Percentiles rank a stretch among this genome's conserved stretches.
Conservation (phyloP, 2,888 invertebrate genomes). For the Yponomeuta evonymella region DNA sequence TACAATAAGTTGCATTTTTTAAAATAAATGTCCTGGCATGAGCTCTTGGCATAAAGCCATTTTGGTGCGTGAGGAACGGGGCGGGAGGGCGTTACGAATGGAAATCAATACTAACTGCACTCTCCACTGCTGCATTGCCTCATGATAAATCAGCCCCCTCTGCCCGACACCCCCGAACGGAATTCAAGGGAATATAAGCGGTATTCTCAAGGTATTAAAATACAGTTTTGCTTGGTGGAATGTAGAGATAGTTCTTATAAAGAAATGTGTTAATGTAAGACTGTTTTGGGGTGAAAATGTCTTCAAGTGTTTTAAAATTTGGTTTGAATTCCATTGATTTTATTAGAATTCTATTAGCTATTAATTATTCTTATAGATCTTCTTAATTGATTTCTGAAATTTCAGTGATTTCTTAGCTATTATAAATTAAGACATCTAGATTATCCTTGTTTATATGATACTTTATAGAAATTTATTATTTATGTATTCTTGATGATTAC, state of each 20-base stretch:
- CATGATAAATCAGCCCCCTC: constrained; percentile 70
- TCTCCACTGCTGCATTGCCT: constrained; percentile 71
- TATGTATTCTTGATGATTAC: too few relatives aligned
- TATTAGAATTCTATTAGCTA: too few relatives aligned
- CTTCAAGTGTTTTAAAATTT: background rate
- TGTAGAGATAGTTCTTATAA: background rate
- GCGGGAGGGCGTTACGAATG: constrained; percentile 50
- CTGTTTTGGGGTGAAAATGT: background rate
- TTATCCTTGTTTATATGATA: too few relatives aligned
- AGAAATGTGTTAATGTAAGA: background rate
- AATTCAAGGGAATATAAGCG: background rate
- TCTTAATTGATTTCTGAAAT: too few relatives aligned
- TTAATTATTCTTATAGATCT: too few relatives aligned
- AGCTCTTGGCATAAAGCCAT: constrained; percentile 66
- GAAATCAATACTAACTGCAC: constrained; percentile 77
- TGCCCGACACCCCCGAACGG: constrained; percentile 35
- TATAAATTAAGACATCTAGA: too few relatives aligned
- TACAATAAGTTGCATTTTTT: constrained; percentile 8
- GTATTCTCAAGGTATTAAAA: background rate
- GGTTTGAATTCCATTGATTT: too few relatives aligned
- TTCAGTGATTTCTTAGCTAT: too few relatives aligned
- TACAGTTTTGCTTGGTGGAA: background rate
- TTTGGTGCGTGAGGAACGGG: constrained; percentile 61
- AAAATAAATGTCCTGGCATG: constrained; percentile 25
- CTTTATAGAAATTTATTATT: too few relatives aligned